Conservation (phyloP, 2,113 vertebrate species). For the Coryphaenoides rupestris region DNA sequence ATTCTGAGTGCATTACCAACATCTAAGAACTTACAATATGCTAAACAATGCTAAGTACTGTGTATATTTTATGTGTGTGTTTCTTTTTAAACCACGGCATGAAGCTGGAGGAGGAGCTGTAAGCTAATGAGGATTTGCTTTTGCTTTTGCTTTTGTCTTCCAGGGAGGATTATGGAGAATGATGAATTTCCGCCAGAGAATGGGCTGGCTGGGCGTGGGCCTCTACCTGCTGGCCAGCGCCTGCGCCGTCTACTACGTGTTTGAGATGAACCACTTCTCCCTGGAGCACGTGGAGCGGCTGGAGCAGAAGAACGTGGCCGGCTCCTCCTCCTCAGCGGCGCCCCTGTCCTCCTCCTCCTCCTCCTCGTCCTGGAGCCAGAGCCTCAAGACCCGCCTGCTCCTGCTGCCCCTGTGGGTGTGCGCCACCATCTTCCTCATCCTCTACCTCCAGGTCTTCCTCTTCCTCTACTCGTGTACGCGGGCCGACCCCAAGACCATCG, state of each 20-base stretch:
- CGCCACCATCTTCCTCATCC: constrained; percentile 86
- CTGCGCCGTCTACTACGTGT: constrained; percentile 85
- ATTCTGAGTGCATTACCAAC: too few species aligned
- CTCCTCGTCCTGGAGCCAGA: constrained; percentile 57
- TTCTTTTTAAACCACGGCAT: too few species aligned
- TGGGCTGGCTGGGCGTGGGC: constrained; percentile 93
- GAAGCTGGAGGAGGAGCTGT: too few species aligned
- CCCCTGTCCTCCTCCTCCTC: background rate
- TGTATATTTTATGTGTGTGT: too few species aligned
- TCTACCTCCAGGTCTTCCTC: constrained; percentile 95
- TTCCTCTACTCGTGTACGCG: constrained; percentile 97
- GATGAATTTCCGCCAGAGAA: constrained; percentile 99
- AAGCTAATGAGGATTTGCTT: too few species aligned
- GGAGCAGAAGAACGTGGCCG: background rate
- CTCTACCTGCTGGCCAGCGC: constrained; percentile 86
- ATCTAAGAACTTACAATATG: too few species aligned
- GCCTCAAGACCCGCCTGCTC: constrained; percentile 77
- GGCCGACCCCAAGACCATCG: constrained; percentile 88
- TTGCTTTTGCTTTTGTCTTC: too few species aligned
- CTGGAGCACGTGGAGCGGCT: constrained; percentile 83
- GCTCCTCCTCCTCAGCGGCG: constrained; percentile 39
- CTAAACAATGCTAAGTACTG: too few species aligned
- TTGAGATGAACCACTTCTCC: constrained; percentile 89
- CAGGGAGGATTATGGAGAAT: constrained; percentile 91
- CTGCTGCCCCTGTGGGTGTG: constrained; percentile 91